These are phyloP conservation scores for Eupeodes luniger DNA, from an alignment of 2,888 invertebrate species.

Conservation along the genomic window DNA sequence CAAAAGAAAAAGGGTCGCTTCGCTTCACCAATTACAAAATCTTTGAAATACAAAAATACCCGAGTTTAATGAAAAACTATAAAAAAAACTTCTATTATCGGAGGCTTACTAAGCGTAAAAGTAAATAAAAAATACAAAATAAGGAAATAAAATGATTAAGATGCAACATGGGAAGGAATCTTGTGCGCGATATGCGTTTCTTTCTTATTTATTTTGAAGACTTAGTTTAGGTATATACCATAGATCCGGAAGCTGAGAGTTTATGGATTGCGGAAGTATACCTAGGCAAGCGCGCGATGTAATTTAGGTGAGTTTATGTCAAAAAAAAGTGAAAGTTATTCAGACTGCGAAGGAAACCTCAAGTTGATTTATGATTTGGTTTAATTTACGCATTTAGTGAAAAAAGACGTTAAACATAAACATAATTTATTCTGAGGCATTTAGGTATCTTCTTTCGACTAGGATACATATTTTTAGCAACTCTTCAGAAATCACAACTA, in stretches of 20 bases:
- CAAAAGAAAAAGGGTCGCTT: slow-evolving; percentile 66
- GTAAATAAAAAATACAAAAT: slow-evolving; percentile 62
- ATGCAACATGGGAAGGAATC: not conserved
- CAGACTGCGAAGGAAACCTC: not conserved
- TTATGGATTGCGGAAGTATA: too few species aligned
- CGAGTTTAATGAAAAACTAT: slow-evolving; percentile 20
- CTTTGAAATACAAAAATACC: not conserved
- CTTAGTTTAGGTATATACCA: slow-evolving; percentile 30
- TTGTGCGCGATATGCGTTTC: slow-evolving; percentile 14
- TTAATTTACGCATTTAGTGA: slow-evolving; percentile 10
- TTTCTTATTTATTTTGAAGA: slow-evolving; percentile 22
- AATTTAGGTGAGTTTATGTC: slow-evolving; percentile 75
- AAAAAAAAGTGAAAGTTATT: slow-evolving; percentile 24
- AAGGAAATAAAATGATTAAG: slow-evolving; percentile 25
- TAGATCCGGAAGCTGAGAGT: slow-evolving; percentile 18
- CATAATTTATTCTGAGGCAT: not conserved
- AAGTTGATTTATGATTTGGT: slow-evolving; percentile 55
- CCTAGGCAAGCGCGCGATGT: not conserved
- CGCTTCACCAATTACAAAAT: slow-evolving; percentile 70
- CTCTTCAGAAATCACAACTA: too few species aligned
- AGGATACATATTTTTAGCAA: too few species aligned
- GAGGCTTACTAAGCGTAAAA: slow-evolving; percentile 72
- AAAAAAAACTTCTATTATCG: slow-evolving; percentile 70
- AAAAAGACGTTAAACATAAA: not conserved
- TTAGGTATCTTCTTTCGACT: too few species aligned